Base-by-base conservation (phyloP, 2,888 invertebrate genomes). In the Brachycybe producta region DNA sequence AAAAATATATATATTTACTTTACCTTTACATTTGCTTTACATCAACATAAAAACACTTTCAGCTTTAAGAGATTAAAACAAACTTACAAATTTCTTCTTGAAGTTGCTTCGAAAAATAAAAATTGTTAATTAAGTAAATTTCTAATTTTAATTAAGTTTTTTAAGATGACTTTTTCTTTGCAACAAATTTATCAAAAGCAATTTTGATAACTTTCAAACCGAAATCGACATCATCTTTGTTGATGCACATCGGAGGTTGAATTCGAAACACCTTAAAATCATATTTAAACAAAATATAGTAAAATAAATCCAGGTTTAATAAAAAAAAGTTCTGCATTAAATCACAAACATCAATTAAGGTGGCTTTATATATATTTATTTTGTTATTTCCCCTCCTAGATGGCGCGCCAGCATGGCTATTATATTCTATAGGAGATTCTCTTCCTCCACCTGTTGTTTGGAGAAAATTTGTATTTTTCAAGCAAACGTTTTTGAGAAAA, bases 161-260 rank as follows among this genome's bases (percentile, higher is more conserved):
- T 11, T 32, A 32, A 32, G 11, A 32, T 43, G 24, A 43, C 38
- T 47, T 24, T 39, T 24, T 34, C 19, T 49, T 49, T 8, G 4
- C 17, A 24, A 26, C 24, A 27, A 41, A 38, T 15, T 49, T 49
- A 15, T 49, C 19, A 11, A 49, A 28, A 15, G 49, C 39, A 17
- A 7, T 24, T 41, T 41, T 26, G n/a, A 41, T 40, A 15, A 41
- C 41, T 26, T 40, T 19, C 5, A 30, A 7, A 32, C 39, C 43
- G 44, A 81, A 83, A 63, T 91, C 82, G 0, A 79, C 85, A 68
- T 95, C 88, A 44, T 77, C 77, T 65, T 78, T 80, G 7, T 79
- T 84, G 51, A 95, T 76, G 65, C 94, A 95, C 83, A 98, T 84
- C 0, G 97, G 95, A 13, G 97, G 97, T 64, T 90, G 86, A 54